phyloP scores from a whole-genome alignment of 2,888 invertebrate species.

The Chouioia cunea region DNA sequence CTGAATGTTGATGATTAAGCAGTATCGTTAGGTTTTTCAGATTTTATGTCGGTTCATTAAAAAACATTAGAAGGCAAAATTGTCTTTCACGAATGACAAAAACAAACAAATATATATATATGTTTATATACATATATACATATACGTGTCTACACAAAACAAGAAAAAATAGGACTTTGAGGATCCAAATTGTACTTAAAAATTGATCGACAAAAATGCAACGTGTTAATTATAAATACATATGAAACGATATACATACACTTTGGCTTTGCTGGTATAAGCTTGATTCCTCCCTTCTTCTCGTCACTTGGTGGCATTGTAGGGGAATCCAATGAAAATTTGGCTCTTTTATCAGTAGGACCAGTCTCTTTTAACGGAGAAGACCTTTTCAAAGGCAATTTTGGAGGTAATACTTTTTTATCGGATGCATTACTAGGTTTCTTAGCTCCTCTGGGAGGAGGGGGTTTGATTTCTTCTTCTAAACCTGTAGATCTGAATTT shows the following conservation, averaged over 20 bases:
- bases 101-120: too few species aligned
- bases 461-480: constrained; percentile 89
- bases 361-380: constrained; percentile 65
- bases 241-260: constrained; percentile 79
- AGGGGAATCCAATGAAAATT: constrained; percentile 66
- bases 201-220: too few species aligned
- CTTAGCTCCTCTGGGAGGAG: constrained; percentile 80
- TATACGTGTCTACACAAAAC: too few species aligned
- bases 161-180: too few species aligned
- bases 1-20: constrained; percentile 1
- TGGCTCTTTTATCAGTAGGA: constrained; percentile 84
- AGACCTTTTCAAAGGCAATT: constrained; percentile 69
- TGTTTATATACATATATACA: too few species aligned
- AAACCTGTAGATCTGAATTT: constrained; percentile 93
- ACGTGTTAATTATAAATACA: constrained; percentile 2
- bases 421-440: constrained; percentile 69
- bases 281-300: constrained; percentile 85
- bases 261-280: constrained; percentile 89
- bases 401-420: constrained; percentile 65
- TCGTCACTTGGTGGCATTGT: constrained; percentile 69
- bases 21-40: background rate
- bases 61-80: too few species aligned
- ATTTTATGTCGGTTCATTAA: too few species aligned
- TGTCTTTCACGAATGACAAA: too few species aligned
- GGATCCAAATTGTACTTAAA: too few species aligned